phyloP scores from a whole-genome alignment of 2,113 vertebrate species.

The Ibidorhyncha struthersii region DNA sequence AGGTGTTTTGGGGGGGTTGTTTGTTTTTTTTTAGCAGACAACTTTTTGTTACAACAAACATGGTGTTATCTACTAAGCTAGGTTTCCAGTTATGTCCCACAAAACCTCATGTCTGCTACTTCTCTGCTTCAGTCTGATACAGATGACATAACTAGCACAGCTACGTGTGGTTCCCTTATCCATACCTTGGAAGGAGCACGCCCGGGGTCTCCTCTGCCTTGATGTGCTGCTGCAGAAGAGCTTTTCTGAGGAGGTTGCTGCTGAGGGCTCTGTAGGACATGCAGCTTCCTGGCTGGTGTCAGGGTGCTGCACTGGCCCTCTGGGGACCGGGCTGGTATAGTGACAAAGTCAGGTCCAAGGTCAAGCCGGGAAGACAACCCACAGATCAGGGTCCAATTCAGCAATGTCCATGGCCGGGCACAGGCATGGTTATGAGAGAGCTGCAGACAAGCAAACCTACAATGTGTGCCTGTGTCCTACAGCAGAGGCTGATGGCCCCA shows the following conservation, averaged over 20 bases:
- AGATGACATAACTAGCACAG: background rate
- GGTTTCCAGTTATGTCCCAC: background rate
- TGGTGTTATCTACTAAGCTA: background rate
- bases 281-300: background rate
- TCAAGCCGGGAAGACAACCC: background rate
- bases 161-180: background rate
- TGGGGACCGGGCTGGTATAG: rapidly evolving
- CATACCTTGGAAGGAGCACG: background rate
- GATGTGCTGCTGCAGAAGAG: background rate
- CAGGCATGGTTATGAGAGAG: background rate
- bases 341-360: background rate
- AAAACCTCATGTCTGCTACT: background rate
- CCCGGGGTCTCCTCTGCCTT: rapidly evolving
- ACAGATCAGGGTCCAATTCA: background rate
- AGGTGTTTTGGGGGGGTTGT: background rate
- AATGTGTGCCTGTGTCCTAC: rapidly evolving
- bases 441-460: background rate
- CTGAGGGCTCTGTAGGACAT: background rate
- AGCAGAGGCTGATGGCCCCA: background rate
- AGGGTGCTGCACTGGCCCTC: rapidly evolving
- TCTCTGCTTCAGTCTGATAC: background rate
- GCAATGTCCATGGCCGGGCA: background rate
- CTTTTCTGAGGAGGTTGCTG: background rate
- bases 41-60: background rate
- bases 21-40: background rate